Evolutionary conservation across 2,113 vertebrate genomes (phyloP).

Genomic region (Triplophysa rosa): DNA sequence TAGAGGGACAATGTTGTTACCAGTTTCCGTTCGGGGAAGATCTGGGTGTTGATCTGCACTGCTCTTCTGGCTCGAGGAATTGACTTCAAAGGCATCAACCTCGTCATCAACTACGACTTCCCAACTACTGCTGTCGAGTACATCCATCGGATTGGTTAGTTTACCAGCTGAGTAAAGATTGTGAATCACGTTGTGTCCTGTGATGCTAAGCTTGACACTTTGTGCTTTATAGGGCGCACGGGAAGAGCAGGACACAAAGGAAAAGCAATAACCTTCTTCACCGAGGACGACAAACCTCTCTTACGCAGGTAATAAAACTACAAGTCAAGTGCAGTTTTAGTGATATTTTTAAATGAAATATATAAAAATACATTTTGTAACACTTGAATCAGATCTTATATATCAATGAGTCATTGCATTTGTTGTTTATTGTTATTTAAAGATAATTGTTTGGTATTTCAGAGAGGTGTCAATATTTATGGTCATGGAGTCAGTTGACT

Average conservation of each 20-base stretch:
- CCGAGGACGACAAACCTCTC: conserved; percentile 93
- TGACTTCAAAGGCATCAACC: conserved; percentile 95
- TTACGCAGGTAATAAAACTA: conserved; percentile 81
- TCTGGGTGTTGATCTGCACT: conserved; percentile 98
- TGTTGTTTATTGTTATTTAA: too few relatives aligned
- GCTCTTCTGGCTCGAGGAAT: conserved; percentile 93
- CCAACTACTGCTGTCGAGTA: conserved; percentile 93
- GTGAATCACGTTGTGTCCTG: neutral
- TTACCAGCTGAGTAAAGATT: neutral
- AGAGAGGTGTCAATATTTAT: too few relatives aligned
- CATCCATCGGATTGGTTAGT: conserved; percentile 93
- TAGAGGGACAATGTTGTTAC: conserved; percentile 90
- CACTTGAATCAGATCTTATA: too few relatives aligned
- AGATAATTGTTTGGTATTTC: too few relatives aligned
- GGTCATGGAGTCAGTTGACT: too few relatives aligned
- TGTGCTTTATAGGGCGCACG: conserved; percentile 81
- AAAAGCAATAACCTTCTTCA: conserved; percentile 94
- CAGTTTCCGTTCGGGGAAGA: conserved; percentile 93
- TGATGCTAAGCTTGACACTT: neutral
- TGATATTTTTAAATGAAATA: too few relatives aligned
- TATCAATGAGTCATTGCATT: too few relatives aligned
- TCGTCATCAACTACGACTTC: conserved; percentile 95
- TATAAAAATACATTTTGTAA: too few relatives aligned
- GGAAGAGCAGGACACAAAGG: conserved; percentile 91
- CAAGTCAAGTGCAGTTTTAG: neutral